phyloP scores from a whole-genome alignment of 2,888 invertebrate genomes.

The Syrphus vitripennis region DNA sequence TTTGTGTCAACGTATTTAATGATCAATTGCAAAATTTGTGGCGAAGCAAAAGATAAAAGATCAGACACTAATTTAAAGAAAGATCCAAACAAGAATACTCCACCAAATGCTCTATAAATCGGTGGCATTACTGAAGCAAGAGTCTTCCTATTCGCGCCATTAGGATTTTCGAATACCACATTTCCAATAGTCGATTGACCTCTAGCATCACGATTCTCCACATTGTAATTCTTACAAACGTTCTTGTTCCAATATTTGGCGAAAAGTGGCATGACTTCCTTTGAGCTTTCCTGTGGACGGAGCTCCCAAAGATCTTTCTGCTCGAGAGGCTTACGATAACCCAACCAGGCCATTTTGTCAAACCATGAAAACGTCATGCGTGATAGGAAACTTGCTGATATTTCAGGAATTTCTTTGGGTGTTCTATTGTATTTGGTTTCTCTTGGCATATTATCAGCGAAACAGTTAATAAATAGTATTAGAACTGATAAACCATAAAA shows the following conservation, averaged over 20 bases:
- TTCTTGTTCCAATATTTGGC: conserved; percentile 91
- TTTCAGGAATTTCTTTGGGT: conserved; percentile 93
- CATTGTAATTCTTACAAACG: conserved; percentile 82
- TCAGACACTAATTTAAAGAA: conserved; percentile 92
- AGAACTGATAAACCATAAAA: conserved; percentile 88
- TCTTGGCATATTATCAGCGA: conserved; percentile 88
- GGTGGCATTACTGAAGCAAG: conserved; percentile 92
- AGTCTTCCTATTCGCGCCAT: conserved; percentile 83
- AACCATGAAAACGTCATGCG: conserved; percentile 95
- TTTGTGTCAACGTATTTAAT: conserved; percentile 86
- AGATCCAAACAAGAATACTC: conserved; percentile 92
- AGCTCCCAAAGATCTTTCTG: conserved; percentile 94
- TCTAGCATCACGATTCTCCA: conserved; percentile 75
- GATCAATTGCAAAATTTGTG: conserved; percentile 90
- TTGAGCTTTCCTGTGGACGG: conserved; percentile 90
- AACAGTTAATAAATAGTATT: conserved; percentile 90
- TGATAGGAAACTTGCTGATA: conserved; percentile 91
- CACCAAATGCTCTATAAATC: conserved; percentile 92
- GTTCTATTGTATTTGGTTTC: conserved; percentile 87
- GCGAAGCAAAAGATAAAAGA: conserved; percentile 92
- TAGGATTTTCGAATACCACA: conserved; percentile 87
- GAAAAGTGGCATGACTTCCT: conserved; percentile 90
- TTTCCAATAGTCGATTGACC: conserved; percentile 82
- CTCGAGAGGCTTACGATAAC: conserved; percentile 91
- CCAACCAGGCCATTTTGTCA: conserved; percentile 90